These are phyloP conservation scores for Hucho hucho DNA, from an alignment of 2,113 vertebrate species.

Conservation along the genomic window DNA sequence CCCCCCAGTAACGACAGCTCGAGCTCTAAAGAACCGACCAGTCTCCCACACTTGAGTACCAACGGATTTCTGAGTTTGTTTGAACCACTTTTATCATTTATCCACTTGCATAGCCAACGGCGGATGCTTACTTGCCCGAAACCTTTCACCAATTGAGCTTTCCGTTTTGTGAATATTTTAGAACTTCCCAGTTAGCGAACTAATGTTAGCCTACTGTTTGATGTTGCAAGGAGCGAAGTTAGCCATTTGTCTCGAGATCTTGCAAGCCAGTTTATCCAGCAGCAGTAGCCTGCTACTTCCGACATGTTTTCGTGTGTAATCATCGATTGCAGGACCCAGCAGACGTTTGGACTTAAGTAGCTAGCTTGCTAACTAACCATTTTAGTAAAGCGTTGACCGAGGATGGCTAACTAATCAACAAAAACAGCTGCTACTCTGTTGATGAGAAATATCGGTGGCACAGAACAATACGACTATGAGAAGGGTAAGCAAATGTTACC, in stretches of 20 bases:
- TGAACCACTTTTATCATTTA: background rate
- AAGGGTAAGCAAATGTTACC: slow-evolving; percentile 48
- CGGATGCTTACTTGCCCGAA: slow-evolving; percentile 12
- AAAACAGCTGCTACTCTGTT: slow-evolving; percentile 47
- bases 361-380: background rate
- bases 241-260: slow-evolving; percentile 47
- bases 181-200: slow-evolving; percentile 52
- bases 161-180: slow-evolving; percentile 11
- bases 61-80: slow-evolving; percentile 8
- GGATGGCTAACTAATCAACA: slow-evolving; percentile 52
- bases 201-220: slow-evolving; percentile 39
- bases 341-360: slow-evolving; percentile 38
- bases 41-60: slow-evolving; percentile 11
- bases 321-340: slow-evolving; percentile 15
- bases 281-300: slow-evolving; percentile 18
- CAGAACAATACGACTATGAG: slow-evolving; percentile 64
- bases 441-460: slow-evolving; percentile 35
- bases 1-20: slow-evolving; percentile 18
- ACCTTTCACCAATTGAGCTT: background rate
- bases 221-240: slow-evolving; percentile 21
- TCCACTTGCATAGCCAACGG: background rate
- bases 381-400: slow-evolving; percentile 10
- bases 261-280: slow-evolving; percentile 20
- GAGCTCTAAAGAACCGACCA: slow-evolving; percentile 30
- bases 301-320: slow-evolving; percentile 47